Conservation (phyloP, 2,797 vertebrate genomes). For the Apogon hyalosoma region DNA sequence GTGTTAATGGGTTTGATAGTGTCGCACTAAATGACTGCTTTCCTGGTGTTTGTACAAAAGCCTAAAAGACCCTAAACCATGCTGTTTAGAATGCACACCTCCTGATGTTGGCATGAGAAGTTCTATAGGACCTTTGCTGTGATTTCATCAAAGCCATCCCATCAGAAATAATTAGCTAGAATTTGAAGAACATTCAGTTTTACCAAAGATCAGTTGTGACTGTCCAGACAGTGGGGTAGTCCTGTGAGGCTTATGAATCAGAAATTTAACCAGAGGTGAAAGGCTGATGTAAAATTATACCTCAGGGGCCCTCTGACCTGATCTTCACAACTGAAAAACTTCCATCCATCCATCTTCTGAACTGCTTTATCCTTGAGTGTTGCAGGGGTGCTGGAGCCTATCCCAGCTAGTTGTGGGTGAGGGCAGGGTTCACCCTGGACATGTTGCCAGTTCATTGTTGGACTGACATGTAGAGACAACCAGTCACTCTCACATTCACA, state of each 20-base stretch:
- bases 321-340: no score
- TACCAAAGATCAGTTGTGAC: neutral
- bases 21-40: conserved; percentile 19
- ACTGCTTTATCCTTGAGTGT: no score
- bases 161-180: conserved; percentile 8
- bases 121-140: neutral
- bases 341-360: no score
- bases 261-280: no score
- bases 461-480: no score
- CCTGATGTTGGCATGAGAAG: neutral
- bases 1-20: conserved; percentile 11
- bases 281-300: no score
- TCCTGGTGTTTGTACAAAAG: neutral
- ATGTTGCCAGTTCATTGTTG: no score
- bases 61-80: conserved; percentile 5
- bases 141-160: conserved; percentile 2
- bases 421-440: no score
- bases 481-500: no score
- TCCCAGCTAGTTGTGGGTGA: no score
- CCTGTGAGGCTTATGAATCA: neutral
- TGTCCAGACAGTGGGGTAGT: neutral
- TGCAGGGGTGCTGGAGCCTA: no score
- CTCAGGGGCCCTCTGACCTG: no score
- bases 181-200: conserved; percentile 24
- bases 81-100: neutral